phyloP scores from a whole-genome alignment of 2,797 vertebrate species.

The Hephaestus fuliginosus region DNA sequence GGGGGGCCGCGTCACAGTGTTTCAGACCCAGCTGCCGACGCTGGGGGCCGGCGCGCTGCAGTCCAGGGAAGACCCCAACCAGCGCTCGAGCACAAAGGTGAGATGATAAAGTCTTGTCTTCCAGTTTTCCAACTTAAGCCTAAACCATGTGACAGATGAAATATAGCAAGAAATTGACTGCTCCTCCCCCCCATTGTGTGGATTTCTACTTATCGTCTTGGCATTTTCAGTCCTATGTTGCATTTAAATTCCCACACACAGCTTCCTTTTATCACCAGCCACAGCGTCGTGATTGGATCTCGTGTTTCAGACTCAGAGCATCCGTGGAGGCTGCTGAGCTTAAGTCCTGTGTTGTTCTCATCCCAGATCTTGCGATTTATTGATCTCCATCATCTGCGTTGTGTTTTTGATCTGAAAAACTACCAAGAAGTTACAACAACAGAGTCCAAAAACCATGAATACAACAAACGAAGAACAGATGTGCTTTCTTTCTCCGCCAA shows the following conservation, averaged over 20 bases:
- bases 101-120: neutral
- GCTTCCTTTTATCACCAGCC: conserved; percentile 7
- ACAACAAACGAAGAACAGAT: conserved; percentile 22
- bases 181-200: neutral
- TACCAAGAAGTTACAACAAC: conserved; percentile 1
- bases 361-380: conserved; percentile 42
- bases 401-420: conserved; percentile 15
- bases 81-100: conserved; percentile 97
- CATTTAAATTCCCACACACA: conserved; percentile 29
- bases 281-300: conserved; percentile 1
- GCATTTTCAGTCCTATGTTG: neutral
- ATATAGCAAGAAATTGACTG: neutral
- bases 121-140: neutral
- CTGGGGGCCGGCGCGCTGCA: conserved; percentile 92
- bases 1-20: conserved; percentile 94
- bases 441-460: conserved; percentile 18
- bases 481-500: conserved; percentile 13
- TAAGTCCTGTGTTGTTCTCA: neutral
- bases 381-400: conserved; percentile 28
- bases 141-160: conserved; percentile 27
- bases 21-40: conserved; percentile 96
- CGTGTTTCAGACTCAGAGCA: neutral
- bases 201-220: conserved; percentile 14
- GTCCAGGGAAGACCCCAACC: conserved; percentile 97
- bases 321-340: neutral